These are phyloP conservation scores for Eulithis testata DNA, from an alignment of 2,888 invertebrate species.

Conservation along the genomic window DNA sequence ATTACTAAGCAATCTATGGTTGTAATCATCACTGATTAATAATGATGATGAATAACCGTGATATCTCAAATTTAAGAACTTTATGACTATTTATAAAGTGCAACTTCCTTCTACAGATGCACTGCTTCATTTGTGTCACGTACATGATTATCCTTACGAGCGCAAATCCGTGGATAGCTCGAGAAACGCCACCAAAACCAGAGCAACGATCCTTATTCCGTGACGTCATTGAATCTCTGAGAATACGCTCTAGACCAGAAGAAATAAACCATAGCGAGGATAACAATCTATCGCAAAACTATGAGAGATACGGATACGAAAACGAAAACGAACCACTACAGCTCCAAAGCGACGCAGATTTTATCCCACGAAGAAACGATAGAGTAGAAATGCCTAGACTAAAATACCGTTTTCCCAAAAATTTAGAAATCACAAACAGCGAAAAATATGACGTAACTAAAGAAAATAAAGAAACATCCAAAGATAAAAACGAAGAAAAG, in stretches of 20 bases:
- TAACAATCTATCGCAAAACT: conserved; percentile 66
- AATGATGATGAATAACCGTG: not conserved
- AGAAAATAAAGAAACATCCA: conserved; percentile 25
- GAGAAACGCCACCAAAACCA: conserved; percentile 51
- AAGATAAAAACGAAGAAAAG: conserved; percentile 42
- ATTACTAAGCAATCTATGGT: not conserved
- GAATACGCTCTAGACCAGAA: conserved; percentile 69
- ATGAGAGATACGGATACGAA: conserved; percentile 62
- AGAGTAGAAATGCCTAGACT: conserved; percentile 74
- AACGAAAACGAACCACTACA: conserved; percentile 63
- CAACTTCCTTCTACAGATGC: conserved; percentile 68
- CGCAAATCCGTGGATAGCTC: conserved; percentile 59
- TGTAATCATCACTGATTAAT: not conserved
- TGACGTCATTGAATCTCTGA: conserved; percentile 74
- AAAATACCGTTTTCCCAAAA: conserved; percentile 74
- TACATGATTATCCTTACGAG: conserved; percentile 71
- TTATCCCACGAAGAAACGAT: conserved; percentile 73
- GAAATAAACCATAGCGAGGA: conserved; percentile 66
- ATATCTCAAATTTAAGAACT: not conserved
- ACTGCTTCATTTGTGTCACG: conserved; percentile 76
- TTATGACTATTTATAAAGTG: conserved; percentile 4
- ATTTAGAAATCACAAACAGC: conserved; percentile 48
- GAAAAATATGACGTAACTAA: conserved; percentile 38
- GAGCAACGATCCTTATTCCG: conserved; percentile 70
- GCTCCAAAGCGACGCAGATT: conserved; percentile 66